A percentile compares a stretch with the other conserved stretches of the same genome.
Conservation (phyloP, 2,888 invertebrate species). For the Tachystola acroxantha region DNA sequence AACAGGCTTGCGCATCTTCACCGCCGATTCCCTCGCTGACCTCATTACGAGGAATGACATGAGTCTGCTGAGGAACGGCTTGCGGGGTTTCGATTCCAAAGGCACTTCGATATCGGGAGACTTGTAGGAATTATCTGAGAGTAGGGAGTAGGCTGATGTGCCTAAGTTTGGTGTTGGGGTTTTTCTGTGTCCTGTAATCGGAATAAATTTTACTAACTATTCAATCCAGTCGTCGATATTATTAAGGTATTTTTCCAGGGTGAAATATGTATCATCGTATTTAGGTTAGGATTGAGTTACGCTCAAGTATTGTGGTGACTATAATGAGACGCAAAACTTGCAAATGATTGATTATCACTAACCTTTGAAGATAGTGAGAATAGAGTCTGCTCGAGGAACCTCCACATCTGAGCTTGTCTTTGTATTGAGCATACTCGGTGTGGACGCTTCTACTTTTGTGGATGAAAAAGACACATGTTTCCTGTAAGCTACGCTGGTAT, state of each 20-base stretch:
- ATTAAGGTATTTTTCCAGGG: slow-evolving; percentile 1
- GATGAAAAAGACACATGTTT: slow-evolving; percentile 40
- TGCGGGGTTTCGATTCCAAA: slow-evolving; percentile 34
- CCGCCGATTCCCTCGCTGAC: slow-evolving; percentile 30
- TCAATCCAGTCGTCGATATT: too few species aligned
- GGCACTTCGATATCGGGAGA: slow-evolving; percentile 16
- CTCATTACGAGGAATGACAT: slow-evolving; percentile 59
- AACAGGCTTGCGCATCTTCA: slow-evolving; percentile 18
- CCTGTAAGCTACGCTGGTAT: slow-evolving; percentile 30
- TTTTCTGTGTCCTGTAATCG: slow-evolving; percentile 47
- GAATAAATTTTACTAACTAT: slow-evolving; percentile 11
- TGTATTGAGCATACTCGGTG: too few species aligned
- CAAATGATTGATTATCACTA: too few species aligned
- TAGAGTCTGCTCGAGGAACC: slow-evolving; percentile 22
- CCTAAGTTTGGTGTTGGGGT: slow-evolving; percentile 55
- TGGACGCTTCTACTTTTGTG: slow-evolving; percentile 20
- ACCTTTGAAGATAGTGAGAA: slow-evolving; percentile 59
- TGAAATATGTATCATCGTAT: too few species aligned
- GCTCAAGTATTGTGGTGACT: too few species aligned
- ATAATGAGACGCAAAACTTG: too few species aligned
- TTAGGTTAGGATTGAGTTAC: too few species aligned
- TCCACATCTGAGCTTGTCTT: not conserved
- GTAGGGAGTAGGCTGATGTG: slow-evolving; percentile 46
- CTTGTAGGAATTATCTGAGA: slow-evolving; percentile 25
- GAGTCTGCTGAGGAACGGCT: slow-evolving; percentile 49